These are phyloP conservation scores for Gallinago stenura DNA, from an alignment of 2,797 vertebrate species.

Conservation along the genomic window DNA sequence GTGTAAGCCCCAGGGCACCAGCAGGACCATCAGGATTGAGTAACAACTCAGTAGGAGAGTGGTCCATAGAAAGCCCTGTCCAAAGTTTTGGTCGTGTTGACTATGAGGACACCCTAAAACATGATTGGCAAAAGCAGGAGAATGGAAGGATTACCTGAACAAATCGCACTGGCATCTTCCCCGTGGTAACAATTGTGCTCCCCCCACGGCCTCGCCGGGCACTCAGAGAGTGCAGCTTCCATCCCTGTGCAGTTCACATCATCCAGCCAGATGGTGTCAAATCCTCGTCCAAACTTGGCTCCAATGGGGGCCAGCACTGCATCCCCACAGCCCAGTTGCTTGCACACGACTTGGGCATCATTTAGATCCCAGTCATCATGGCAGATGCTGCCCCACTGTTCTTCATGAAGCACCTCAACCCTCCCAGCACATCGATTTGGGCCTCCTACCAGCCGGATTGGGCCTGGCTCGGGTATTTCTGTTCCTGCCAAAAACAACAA, in stretches of 20 bases:
- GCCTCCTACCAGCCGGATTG: neutral
- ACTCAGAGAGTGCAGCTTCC: neutral
- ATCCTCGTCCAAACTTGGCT: slow-evolving; percentile 11
- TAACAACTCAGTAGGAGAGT: neutral
- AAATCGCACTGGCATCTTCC: slow-evolving; percentile 15
- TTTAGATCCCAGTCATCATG: neutral
- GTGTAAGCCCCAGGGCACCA: neutral
- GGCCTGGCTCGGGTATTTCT: neutral
- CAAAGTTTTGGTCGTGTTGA: neutral
- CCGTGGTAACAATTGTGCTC: slow-evolving; percentile 1
- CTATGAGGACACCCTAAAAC: neutral
- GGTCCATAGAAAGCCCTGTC: neutral
- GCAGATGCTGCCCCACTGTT: neutral
- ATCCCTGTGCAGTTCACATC: neutral
- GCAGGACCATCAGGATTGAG: neutral
- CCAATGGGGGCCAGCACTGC: neutral
- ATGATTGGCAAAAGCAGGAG: neutral
- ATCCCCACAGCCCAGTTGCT: neutral
- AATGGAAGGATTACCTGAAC: neutral
- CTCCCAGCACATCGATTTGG: neutral
- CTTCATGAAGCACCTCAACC: slow-evolving; percentile 18
- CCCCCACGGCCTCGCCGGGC: neutral
- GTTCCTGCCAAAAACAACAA: neutral
- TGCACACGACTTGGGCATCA: neutral
- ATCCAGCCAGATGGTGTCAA: slow-evolving; percentile 4